Evolutionary conservation across 2,797 vertebrate species (phyloP).

Genomic region (Muscicapa striata): DNA sequence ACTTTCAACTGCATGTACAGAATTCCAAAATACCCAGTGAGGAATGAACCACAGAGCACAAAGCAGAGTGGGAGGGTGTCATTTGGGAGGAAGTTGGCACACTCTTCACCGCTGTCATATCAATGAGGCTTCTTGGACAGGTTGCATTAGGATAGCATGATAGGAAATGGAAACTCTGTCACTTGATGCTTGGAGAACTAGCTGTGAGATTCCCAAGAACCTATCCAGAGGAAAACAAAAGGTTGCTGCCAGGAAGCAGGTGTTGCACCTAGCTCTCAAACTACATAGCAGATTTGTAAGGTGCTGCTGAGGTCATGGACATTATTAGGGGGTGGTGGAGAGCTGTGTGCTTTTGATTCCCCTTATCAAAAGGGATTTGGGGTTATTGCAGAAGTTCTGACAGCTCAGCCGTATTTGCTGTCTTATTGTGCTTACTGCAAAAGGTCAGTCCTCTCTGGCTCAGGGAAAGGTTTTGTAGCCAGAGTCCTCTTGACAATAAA

Average conservation of each 20-base stretch:
- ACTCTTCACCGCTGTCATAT: not conserved
- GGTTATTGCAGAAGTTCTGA: conserved; percentile 46
- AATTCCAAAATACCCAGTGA: not conserved
- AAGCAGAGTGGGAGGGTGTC: not conserved
- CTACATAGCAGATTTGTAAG: conserved; percentile 7
- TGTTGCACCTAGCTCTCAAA: not conserved
- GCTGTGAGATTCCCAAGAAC: not conserved
- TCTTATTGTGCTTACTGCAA: conserved; percentile 32
- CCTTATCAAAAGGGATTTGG: conserved; percentile 44
- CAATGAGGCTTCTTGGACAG: not conserved
- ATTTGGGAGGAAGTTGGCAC: not conserved
- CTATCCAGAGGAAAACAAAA: not conserved
- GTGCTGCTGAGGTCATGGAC: not conserved
- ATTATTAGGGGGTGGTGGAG: not conserved
- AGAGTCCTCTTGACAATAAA: conserved; percentile 29
- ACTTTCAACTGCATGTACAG: not conserved
- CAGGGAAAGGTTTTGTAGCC: not conserved
- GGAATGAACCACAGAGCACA: not conserved
- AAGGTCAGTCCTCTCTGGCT: conserved; percentile 21
- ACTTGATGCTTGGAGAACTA: not conserved
- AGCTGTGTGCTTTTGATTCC: conserved; percentile 12
- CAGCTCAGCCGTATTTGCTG: not conserved
- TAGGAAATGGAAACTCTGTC: not conserved
- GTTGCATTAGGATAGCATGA: not conserved
- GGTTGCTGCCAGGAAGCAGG: not conserved